Conservation (phyloP, 2,888 invertebrate species). For the Sesamia inferens region DNA sequence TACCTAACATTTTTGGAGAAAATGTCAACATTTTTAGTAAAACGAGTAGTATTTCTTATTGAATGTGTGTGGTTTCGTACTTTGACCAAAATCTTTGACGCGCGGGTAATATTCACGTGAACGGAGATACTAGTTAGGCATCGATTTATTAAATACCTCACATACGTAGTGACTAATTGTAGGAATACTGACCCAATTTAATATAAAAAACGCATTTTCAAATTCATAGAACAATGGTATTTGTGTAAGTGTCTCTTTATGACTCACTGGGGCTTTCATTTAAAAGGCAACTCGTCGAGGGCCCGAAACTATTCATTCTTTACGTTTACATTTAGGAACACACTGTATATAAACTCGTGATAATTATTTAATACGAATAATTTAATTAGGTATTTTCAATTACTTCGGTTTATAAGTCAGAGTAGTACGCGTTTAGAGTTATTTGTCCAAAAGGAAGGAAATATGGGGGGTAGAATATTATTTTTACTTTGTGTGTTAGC, state of each 20-base stretch:
- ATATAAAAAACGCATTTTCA: constrained; percentile 56
- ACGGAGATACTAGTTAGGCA: not conserved
- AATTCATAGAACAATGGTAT: constrained; percentile 66
- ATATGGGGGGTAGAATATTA: constrained; percentile 38
- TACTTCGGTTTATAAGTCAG: constrained; percentile 16
- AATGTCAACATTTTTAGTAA: not conserved
- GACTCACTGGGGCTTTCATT: constrained; percentile 79
- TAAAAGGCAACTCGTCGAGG: constrained; percentile 70
- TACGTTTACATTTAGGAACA: constrained; percentile 63
- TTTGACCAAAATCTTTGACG: not conserved
- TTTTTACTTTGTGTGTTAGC: constrained; percentile 51
- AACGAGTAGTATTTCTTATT: not conserved
- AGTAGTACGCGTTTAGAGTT: constrained; percentile 5
- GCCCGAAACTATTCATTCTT: constrained; percentile 61
- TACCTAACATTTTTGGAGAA: not conserved
- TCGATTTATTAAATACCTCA: constrained; percentile 10
- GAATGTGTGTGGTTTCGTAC: not conserved
- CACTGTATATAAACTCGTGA: constrained; percentile 65
- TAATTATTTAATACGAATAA: constrained; percentile 38
- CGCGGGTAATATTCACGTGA: not conserved
- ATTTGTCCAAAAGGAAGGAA: constrained; percentile 1
- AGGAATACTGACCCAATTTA: constrained; percentile 72
- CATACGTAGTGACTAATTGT: constrained; percentile 69
- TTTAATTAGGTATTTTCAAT: constrained; percentile 9
- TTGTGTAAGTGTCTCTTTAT: constrained; percentile 68